Percentiles rank a stretch among this genome's conserved stretches.
phyloP scores from a whole-genome alignment of 2,797 vertebrate species.

The Rachycentron canadum region DNA sequence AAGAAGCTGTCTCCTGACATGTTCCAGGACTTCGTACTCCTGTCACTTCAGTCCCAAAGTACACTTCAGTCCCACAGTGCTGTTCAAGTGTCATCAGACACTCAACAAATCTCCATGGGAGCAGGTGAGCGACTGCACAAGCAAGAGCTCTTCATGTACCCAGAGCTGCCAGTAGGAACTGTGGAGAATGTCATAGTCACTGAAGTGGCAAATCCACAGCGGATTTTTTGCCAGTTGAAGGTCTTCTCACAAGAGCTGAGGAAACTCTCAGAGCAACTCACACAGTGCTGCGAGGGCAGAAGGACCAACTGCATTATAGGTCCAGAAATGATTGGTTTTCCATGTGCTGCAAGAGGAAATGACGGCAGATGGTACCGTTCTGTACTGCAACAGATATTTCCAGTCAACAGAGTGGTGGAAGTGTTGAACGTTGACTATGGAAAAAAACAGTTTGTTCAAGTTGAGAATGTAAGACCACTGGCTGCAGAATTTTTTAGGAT shows the following conservation, averaged over 20 bases:
- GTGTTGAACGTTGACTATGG: slow-evolving; percentile 94
- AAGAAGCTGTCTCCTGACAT: slow-evolving; percentile 74
- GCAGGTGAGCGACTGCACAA: slow-evolving; percentile 54
- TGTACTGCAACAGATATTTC: slow-evolving; percentile 83
- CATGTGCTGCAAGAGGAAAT: slow-evolving; percentile 89
- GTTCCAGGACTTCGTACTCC: slow-evolving; percentile 81
- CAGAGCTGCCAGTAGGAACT: slow-evolving; percentile 87
- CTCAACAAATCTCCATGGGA: slow-evolving; percentile 23
- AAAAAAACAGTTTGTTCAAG: slow-evolving; percentile 87
- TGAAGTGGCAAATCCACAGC: slow-evolving; percentile 89
- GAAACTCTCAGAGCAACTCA: slow-evolving; percentile 88
- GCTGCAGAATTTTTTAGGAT: slow-evolving; percentile 90
- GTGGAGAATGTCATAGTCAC: slow-evolving; percentile 91
- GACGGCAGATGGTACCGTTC: slow-evolving; percentile 93
- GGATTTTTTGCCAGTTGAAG: slow-evolving; percentile 92
- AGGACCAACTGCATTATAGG: slow-evolving; percentile 60
- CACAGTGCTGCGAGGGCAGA: slow-evolving; percentile 77
- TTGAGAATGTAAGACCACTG: slow-evolving; percentile 85
- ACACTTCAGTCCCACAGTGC: slow-evolving; percentile 25
- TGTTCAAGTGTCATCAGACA: slow-evolving; percentile 26
- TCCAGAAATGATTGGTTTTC: slow-evolving; percentile 86
- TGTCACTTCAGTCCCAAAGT: slow-evolving; percentile 65
- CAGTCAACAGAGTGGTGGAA: slow-evolving; percentile 79
- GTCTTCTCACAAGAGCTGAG: slow-evolving; percentile 90
- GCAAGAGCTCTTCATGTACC: slow-evolving; percentile 87